Base-by-base conservation (phyloP, 2,113 vertebrate genomes). In the Rhinichthys klamathensis region DNA sequence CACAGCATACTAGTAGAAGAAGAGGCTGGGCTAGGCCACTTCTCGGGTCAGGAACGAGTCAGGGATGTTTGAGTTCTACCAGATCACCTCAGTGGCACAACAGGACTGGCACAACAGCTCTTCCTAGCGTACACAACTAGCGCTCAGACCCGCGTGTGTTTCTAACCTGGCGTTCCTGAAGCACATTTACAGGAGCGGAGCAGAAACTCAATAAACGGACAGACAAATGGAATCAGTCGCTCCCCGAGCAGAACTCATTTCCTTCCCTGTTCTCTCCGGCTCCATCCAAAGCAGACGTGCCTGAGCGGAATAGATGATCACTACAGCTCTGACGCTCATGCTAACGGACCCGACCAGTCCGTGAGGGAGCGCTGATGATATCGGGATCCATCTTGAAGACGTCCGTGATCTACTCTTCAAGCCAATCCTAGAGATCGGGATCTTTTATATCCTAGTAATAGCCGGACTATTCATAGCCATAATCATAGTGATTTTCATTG, bases 241-340 rank as follows among this genome's bases (percentile, higher is more conserved):
- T 56, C 49, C 18, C 74, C 56, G 74, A 76, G 49, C 49, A 60
- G 54, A 78, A 78, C 25, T 60, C 54, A 79, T 79, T 77, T 78
- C 76, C 76, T 58, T 23, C 54, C 32, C 75, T n/a, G 76, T 60
- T 79, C 54, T 79, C 32, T 15, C 18, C 54, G 0, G 21, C 76
- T 30, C 75, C 75, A 41, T 78, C 76, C 60, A 60, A 77, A n/a
- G 32, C 76, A 77, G n/a, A 58, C 51, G 51, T 60, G 76, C 76
- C 32, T 61, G 76, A 79, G 12, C 35, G 13, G 76, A 79, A 79
- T 79, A 6, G 13, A 25, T 79, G 61, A 79, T 79, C 41, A n/a
- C n/a, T 38, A 38, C 35, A 38, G 38, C 38, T 9, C 38, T 41
- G 38, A 41, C 1, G 7, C 38, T 41, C 7, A 41, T 8, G 38